These are phyloP conservation scores for Troilus luridus DNA, from an alignment of 2,888 invertebrate genomes.

Conservation along the genomic window DNA sequence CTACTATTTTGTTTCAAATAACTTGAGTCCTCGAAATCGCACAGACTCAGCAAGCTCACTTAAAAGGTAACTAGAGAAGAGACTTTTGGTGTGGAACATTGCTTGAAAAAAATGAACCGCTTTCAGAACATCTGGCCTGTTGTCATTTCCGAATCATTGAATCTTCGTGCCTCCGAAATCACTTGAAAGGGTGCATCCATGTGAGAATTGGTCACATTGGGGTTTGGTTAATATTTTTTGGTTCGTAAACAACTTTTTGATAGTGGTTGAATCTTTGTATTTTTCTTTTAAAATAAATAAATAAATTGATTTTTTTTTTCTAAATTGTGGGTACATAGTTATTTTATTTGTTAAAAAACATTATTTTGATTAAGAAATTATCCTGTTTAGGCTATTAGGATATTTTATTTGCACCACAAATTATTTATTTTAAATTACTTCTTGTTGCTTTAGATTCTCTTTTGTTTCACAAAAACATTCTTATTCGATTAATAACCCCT, in stretches of 20 bases:
- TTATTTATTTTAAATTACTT: no score
- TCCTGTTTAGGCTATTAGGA: no score
- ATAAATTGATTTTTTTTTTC: no score
- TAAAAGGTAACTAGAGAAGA: background rate
- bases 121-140: background rate
- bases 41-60: no score
- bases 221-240: background rate
- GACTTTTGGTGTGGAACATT: background rate
- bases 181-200: background rate
- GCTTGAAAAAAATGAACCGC: background rate
- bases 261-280: background rate
- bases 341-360: no score
- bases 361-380: no score
- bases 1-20: no score
- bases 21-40: background rate
- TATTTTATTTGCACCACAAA: no score
- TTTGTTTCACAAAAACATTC: no score
- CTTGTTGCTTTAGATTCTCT: no score
- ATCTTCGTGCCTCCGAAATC: slow-evolving; percentile 15
- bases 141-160: slow-evolving; percentile 21
- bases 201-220: background rate
- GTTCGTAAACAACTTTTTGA: background rate
- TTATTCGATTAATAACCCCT: no score
- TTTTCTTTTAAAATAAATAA: background rate
- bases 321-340: no score